phyloP scores from a whole-genome alignment of 2,113 vertebrate genomes.

The Eonycteris spelaea region DNA sequence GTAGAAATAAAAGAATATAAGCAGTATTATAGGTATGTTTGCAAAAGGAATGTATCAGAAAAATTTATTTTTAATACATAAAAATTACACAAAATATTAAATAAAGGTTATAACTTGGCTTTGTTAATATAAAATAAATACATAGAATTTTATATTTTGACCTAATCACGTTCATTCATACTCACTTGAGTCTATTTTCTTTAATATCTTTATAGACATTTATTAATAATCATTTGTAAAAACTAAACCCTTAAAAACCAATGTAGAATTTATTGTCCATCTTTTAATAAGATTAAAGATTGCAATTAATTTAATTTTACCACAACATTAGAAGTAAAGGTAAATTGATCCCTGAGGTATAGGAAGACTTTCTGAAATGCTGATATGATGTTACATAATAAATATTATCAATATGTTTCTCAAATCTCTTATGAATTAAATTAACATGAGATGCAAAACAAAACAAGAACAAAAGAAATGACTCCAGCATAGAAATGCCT shows the following conservation, averaged over 20 bases:
- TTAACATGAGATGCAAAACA: slow-evolving; percentile 56
- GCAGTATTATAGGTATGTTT: neutral
- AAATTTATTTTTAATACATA: neutral
- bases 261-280: neutral
- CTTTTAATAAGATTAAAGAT: slow-evolving; percentile 34
- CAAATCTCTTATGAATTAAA: slow-evolving; percentile 63
- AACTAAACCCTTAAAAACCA: neutral
- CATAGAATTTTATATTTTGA: neutral
- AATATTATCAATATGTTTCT: slow-evolving; percentile 41
- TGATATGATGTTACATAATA: slow-evolving; percentile 41
- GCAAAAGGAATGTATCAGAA: neutral
- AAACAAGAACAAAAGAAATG: slow-evolving; percentile 67
- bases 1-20: neutral
- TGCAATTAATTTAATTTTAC: neutral
- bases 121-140: neutral
- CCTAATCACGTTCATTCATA: neutral
- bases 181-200: neutral
- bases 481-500: slow-evolving; percentile 61
- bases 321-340: neutral
- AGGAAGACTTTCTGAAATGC: slow-evolving; percentile 32
- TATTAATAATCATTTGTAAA: neutral
- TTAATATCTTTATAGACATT: neutral
- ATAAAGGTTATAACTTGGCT: neutral
- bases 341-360: neutral
- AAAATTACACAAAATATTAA: neutral